phyloP scores from a whole-genome alignment of 2,113 vertebrate genomes.

The Argyrosomus japonicus region DNA sequence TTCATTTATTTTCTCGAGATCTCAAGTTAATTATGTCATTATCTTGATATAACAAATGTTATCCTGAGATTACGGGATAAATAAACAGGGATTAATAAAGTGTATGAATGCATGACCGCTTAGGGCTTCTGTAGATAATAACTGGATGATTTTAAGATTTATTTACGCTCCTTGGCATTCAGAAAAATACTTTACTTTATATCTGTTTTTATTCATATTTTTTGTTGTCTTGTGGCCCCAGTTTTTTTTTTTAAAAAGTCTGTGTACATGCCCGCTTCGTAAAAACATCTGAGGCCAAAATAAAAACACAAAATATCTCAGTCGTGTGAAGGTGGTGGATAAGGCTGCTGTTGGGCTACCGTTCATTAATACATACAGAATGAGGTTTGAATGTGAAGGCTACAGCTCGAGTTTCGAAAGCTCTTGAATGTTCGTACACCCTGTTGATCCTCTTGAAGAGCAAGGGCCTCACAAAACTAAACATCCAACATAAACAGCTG shows the following conservation, averaged over 20 bases:
- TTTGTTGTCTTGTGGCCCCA: not conserved
- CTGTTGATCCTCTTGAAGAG: slow-evolving; percentile 5
- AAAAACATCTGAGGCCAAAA: slow-evolving; percentile 6
- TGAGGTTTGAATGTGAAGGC: slow-evolving; percentile 60
- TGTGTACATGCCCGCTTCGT: slow-evolving; percentile 8
- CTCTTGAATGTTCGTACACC: not conserved
- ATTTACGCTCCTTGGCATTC: not conserved
- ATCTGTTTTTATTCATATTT: not conserved
- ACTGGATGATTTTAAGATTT: not conserved
- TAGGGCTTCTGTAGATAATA: no score
- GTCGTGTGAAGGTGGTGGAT: slow-evolving; percentile 18
- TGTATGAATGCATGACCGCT: no score
- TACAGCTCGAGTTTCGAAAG: slow-evolving; percentile 43
- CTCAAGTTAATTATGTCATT: no score
- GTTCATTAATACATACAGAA: not conserved
- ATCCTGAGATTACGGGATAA: no score
- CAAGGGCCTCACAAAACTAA: slow-evolving; percentile 12
- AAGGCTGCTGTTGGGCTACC: slow-evolving; percentile 59
- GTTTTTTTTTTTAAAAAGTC: not conserved
- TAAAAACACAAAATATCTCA: not conserved
- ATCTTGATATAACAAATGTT: no score
- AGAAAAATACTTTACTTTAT: slow-evolving; percentile 9
- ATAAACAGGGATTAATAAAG: no score
- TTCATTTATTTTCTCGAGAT: no score
- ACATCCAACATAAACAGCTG: slow-evolving; percentile 27